These are phyloP conservation scores for Dicaeum eximium DNA, from an alignment of 2,113 vertebrate genomes.

Conservation along the genomic window DNA sequence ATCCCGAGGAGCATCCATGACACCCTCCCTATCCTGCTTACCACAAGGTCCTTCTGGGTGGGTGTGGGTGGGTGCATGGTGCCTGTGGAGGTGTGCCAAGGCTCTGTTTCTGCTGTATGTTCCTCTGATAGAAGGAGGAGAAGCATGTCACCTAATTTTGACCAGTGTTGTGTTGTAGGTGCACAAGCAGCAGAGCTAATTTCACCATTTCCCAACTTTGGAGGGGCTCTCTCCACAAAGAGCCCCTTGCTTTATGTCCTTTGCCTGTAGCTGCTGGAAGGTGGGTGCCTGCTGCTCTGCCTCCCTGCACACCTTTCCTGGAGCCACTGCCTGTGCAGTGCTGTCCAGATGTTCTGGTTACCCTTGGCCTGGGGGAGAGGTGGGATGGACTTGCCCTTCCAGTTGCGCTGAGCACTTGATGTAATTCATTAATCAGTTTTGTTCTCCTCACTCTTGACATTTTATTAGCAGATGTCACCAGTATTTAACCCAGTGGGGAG, in stretches of 20 bases:
- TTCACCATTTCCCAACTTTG: background rate
- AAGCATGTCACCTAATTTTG: background rate
- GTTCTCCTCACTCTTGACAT: slow-evolving; percentile 27
- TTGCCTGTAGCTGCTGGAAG: background rate
- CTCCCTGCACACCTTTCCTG: background rate
- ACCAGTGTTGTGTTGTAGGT: background rate
- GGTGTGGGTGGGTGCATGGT: accelerated
- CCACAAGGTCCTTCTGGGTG: background rate
- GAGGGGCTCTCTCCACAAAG: accelerated
- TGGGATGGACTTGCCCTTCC: background rate
- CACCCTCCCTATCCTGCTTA: no score
- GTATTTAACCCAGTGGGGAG: slow-evolving; percentile 68
- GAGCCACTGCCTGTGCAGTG: background rate
- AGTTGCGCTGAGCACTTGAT: background rate
- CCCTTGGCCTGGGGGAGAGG: background rate
- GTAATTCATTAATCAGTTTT: slow-evolving; percentile 15
- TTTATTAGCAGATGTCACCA: slow-evolving; percentile 68
- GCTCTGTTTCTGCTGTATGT: accelerated
- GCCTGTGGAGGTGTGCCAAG: accelerated
- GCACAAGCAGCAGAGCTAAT: background rate
- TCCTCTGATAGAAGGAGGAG: background rate
- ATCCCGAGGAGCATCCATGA: accelerated
- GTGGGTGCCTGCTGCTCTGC: background rate
- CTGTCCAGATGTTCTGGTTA: background rate
- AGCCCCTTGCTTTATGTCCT: accelerated